Conservation (phyloP, 2,797 vertebrate species). For the Heliangelus exortis region DNA sequence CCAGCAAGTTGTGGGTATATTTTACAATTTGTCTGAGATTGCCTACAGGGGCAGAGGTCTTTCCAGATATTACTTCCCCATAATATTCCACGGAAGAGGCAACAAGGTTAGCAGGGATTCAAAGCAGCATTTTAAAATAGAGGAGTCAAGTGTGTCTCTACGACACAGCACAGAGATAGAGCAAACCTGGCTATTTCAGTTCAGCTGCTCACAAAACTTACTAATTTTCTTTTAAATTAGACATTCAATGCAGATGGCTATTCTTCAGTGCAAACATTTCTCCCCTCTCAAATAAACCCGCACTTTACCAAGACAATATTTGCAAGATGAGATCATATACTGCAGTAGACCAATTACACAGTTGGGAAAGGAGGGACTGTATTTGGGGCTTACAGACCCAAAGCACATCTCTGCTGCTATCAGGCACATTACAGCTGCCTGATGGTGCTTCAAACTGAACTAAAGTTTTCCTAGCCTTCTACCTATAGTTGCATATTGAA, state of each 20-base stretch:
- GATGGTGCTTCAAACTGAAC: not conserved
- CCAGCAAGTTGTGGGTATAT: not conserved
- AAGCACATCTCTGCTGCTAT: not conserved
- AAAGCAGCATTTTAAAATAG: not conserved
- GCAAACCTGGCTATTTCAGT: not conserved
- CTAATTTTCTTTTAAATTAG: not conserved
- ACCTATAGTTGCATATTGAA: not conserved
- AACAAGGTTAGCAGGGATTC: not conserved
- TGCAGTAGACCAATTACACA: not conserved
- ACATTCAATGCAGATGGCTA: not conserved
- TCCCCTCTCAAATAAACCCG: not conserved
- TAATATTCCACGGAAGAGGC: not conserved
- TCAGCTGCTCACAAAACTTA: not conserved
- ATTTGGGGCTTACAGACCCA: not conserved
- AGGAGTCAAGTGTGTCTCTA: not conserved
- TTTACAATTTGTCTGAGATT: not conserved
- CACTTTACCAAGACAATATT: not conserved
- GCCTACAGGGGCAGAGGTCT: not conserved
- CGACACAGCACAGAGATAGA: not conserved
- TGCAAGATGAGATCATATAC: not conserved
- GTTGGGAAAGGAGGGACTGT: not conserved
- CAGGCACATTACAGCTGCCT: not conserved
- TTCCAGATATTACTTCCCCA: not conserved
- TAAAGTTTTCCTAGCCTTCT: not conserved
- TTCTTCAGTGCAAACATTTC: not conserved